Evolutionary conservation across 2,113 vertebrate species (phyloP).

Genomic region (Dendropsophus ebraccatus): DNA sequence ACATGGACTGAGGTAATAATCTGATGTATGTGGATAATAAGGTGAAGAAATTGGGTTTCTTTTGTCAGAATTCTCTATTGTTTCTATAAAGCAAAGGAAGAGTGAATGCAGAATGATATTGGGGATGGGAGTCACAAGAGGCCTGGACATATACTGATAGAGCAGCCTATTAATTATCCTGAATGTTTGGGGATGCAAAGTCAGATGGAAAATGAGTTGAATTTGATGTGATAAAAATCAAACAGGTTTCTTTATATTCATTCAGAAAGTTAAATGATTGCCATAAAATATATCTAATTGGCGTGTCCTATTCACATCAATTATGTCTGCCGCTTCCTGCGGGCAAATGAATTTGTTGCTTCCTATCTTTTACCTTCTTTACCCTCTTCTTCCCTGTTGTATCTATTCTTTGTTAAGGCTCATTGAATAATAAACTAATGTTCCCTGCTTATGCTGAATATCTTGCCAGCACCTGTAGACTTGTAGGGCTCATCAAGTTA

Average conservation of each 20-base stretch:
- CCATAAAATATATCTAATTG: slow-evolving; percentile 31
- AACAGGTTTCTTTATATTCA: slow-evolving; percentile 41
- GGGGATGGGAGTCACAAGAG: background rate
- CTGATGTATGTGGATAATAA: background rate
- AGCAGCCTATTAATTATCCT: slow-evolving; percentile 50
- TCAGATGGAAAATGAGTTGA: slow-evolving; percentile 45
- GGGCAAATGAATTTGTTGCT: slow-evolving; percentile 26
- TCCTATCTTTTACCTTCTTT: slow-evolving; percentile 15
- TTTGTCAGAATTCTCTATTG: background rate
- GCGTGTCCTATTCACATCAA: slow-evolving; percentile 47
- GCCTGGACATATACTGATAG: slow-evolving; percentile 11
- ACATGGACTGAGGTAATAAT: background rate
- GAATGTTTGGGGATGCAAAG: slow-evolving; percentile 34
- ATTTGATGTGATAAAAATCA: slow-evolving; percentile 51
- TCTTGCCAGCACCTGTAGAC: background rate
- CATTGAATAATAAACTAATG: background rate
- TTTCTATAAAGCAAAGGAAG: background rate
- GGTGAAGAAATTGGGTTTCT: background rate
- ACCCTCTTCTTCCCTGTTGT: background rate
- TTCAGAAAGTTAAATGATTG: slow-evolving; percentile 41
- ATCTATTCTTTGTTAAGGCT: background rate
- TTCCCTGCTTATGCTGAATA: background rate
- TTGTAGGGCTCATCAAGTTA: too few relatives aligned
- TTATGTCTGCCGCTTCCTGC: slow-evolving; percentile 40
- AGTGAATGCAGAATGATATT: background rate